These are phyloP conservation scores for Ferdinandea cuprea DNA, from an alignment of 2,888 invertebrate genomes.

Conservation along the genomic window DNA sequence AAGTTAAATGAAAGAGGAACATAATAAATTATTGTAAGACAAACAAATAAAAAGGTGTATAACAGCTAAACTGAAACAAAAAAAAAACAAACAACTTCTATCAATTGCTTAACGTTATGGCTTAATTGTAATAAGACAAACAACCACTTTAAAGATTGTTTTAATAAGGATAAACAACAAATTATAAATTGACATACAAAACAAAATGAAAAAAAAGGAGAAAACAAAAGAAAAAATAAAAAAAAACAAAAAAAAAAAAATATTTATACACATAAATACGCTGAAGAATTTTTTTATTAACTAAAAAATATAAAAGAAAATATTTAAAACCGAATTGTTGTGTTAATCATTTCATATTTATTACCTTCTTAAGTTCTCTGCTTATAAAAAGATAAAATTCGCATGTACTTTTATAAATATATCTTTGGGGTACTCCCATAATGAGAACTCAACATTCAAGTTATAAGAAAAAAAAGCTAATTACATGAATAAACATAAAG, in stretches of 20 bases:
- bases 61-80: conserved; percentile 55
- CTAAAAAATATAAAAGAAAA: conserved; percentile 76
- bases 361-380: neutral
- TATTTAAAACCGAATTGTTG: conserved; percentile 70
- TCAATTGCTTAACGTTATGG: conserved; percentile 76
- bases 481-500: too few species aligned
- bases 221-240: conserved; percentile 53
- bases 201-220: conserved; percentile 39
- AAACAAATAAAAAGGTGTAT: conserved; percentile 36
- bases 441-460: too few species aligned
- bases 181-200: conserved; percentile 36
- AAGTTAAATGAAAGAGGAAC: conserved; percentile 30
- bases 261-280: conserved; percentile 77
- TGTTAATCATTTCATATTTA: conserved; percentile 7
- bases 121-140: conserved; percentile 75
- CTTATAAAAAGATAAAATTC: too few species aligned
- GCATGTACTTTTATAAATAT: too few species aligned
- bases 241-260: conserved; percentile 70
- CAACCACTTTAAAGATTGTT: conserved; percentile 70
- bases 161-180: conserved; percentile 52
- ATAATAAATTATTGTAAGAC: conserved; percentile 42
- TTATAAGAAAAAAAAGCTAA: too few species aligned
- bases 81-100: conserved; percentile 54
- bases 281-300: conserved; percentile 77
- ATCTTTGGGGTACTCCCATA: too few species aligned